phyloP scores from a whole-genome alignment of 2,113 vertebrate genomes.

The Anguilla rostrata region DNA sequence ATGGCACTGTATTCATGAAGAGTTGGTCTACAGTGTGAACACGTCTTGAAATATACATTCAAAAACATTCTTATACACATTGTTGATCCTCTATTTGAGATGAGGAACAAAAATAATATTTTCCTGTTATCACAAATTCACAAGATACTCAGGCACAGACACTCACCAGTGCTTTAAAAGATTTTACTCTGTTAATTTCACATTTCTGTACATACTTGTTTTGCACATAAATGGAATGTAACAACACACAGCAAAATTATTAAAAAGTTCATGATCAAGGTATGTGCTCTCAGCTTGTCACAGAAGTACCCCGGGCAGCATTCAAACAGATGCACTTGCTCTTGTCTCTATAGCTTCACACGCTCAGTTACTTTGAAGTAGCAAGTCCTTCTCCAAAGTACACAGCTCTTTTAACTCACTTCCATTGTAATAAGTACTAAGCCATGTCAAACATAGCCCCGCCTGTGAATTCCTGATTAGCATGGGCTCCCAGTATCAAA shows the following conservation, averaged over 20 bases:
- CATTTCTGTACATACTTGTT: slow-evolving; percentile 46
- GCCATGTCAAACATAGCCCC: neutral
- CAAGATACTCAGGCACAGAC: neutral
- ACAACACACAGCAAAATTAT: slow-evolving; percentile 61
- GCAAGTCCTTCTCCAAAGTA: neutral
- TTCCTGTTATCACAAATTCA: neutral
- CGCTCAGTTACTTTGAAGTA: too few relatives aligned
- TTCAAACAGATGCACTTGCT: slow-evolving; percentile 35
- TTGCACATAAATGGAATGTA: slow-evolving; percentile 70
- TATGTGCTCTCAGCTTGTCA: slow-evolving; percentile 45
- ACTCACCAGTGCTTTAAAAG: slow-evolving; percentile 59
- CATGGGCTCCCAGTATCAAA: neutral
- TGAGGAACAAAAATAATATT: neutral
- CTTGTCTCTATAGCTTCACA: neutral
- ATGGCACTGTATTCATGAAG: too few relatives aligned
- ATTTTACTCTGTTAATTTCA: slow-evolving; percentile 59
- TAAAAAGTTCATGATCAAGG: slow-evolving; percentile 59
- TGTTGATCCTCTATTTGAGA: too few relatives aligned
- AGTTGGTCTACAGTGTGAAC: too few relatives aligned
- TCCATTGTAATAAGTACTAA: neutral
- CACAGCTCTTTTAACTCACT: neutral
- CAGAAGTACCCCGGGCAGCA: slow-evolving; percentile 51
- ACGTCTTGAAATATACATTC: too few relatives aligned
- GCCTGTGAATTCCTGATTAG: neutral
- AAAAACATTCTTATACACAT: too few relatives aligned